Evolutionary conservation across 2,113 vertebrate species (phyloP), one percentile per base, ranked within the genome.

Genomic region (Epinephelus cyanopodus): DNA sequence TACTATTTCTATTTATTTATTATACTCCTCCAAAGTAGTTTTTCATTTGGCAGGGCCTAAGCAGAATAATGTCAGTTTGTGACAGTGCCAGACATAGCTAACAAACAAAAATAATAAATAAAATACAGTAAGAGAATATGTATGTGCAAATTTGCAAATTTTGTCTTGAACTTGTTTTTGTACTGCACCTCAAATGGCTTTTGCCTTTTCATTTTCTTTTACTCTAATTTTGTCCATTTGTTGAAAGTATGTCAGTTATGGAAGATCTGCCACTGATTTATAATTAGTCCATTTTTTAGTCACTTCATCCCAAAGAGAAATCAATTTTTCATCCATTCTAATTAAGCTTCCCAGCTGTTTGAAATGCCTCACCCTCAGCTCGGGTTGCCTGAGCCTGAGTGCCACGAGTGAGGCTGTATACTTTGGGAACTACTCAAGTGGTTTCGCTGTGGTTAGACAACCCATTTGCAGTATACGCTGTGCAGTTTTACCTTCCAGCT

Each of bases 351-450:
- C 19, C 33, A 47, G n/a, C 54, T 48, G 17, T 79, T 58, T 53
- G 5, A 67, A 85, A 79, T 19, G n/a, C 12, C 45, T 85, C 25
- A 39, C 9, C 58, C 57, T 79, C 74, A 53, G 27, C 67, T 37
- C 27, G 3, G 67, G 15, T n/a, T n/a, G 27, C 63, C 48, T 37
- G 15, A 39, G 56, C 37, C 57, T n/a, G 50, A 78, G 48, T 39
- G 74, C 82, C 87, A 77, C 79, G 83, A 84, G 54, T 48, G 62
- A 48, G 54, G 73, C 21, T 84, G 85, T 82, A 58, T 84, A 79
- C 79, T 89, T 84, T 89, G 61, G 86, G 81, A 84, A n/a, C n/a
- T 42, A 60, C 85, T 84, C 63, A 80, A 81, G 81, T 82, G 87
- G 81, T 81, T 84, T 67, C 47, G 7, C 33, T 74, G 85, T 69